Percentiles rank a stretch among this genome's conserved stretches.
Conservation (phyloP, 2,797 vertebrate genomes). For the Ambastaia sidthimunki region DNA sequence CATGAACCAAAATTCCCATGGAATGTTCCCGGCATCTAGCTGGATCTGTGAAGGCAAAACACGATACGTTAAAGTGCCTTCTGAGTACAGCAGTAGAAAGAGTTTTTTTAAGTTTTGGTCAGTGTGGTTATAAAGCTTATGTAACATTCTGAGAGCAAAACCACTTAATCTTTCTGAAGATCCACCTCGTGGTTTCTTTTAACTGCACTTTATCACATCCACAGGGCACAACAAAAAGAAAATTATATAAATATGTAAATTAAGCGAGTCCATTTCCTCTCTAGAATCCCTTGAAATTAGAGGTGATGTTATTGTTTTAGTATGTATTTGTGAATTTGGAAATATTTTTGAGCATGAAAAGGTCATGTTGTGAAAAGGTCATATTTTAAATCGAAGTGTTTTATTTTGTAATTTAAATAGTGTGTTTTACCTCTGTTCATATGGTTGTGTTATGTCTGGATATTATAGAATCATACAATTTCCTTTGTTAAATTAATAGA, state of each 20-base stretch:
- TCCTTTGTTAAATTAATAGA: constrained; percentile 8
- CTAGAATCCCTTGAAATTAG: no score
- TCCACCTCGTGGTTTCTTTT: neutral
- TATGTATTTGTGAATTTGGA: neutral
- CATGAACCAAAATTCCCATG: neutral
- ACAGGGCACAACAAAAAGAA: neutral
- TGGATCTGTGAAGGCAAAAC: neutral
- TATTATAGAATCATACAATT: neutral
- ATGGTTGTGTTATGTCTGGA: neutral
- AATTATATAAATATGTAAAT: neutral
- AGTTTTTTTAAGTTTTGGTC: neutral
- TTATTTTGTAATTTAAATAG: neutral
- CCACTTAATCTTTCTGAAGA: no score
- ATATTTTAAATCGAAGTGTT: neutral
- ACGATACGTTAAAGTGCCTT: neutral
- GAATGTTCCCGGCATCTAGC: neutral
- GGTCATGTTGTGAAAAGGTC: neutral
- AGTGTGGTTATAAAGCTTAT: neutral
- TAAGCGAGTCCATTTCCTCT: no score
- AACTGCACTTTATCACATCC: constrained; percentile 31
- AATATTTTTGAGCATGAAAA: neutral
- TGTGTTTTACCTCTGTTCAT: neutral
- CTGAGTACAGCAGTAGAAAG: no score
- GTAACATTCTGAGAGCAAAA: neutral
- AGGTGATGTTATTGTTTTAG: no score